Evolutionary conservation across 2,113 vertebrate genomes (phyloP).

Genomic region (Piliocolobus tephrosceles): DNA sequence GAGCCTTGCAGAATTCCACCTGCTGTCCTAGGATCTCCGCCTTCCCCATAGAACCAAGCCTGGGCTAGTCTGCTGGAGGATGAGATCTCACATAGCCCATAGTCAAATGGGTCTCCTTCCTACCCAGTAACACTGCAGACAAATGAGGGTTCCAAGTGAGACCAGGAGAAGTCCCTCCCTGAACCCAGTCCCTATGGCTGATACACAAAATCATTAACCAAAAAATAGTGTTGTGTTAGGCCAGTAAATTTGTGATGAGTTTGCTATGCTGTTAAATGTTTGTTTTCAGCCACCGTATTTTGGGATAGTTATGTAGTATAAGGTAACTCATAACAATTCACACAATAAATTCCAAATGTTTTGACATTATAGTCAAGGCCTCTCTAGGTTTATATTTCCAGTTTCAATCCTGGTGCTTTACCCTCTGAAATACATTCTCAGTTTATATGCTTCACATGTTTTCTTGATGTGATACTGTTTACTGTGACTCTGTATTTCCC

Average conservation of each 20-base stretch:
- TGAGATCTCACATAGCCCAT: neutral
- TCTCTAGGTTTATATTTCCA: neutral
- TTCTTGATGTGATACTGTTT: neutral
- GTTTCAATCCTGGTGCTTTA: neutral
- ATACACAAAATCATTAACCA: neutral
- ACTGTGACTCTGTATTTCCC: neutral
- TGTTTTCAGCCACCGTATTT: neutral
- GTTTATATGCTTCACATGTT: neutral
- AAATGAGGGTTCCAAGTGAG: fast-evolving
- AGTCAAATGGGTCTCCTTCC: neutral
- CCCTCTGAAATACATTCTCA: neutral
- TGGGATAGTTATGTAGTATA: neutral
- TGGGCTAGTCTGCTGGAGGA: neutral
- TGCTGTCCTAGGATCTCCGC: neutral
- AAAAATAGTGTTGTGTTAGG: neutral
- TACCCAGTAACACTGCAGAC: fast-evolving
- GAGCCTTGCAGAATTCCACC: neutral
- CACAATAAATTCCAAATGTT: neutral
- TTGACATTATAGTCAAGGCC: neutral
- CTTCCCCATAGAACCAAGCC: fast-evolving
- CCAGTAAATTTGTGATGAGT: neutral
- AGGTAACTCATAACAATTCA: neutral
- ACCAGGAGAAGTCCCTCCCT: neutral
- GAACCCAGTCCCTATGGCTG: neutral
- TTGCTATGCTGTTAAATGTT: neutral